phyloP scores from a whole-genome alignment of 2,797 vertebrate species.

The Cottoperca gobio region DNA sequence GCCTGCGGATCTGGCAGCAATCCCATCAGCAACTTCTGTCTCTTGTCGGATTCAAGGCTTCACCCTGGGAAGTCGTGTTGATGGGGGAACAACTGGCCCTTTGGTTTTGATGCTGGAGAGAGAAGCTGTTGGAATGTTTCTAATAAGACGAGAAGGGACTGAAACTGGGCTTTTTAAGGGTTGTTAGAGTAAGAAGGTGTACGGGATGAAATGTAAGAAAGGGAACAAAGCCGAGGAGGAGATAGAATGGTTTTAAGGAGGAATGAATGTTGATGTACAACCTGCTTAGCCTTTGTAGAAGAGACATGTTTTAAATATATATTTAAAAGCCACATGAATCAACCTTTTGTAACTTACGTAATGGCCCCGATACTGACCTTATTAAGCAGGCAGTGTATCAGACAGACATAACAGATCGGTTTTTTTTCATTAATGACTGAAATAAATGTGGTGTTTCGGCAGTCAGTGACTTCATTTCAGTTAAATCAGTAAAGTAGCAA shows the following conservation, averaged over 20 bases:
- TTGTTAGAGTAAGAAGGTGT: constrained; percentile 30
- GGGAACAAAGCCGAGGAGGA: not conserved
- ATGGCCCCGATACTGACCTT: not conserved
- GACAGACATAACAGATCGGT: not conserved
- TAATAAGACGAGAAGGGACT: constrained; percentile 69
- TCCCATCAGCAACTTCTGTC: constrained; percentile 66
- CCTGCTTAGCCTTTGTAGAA: not conserved
- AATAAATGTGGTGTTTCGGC: not conserved
- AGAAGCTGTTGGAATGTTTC: constrained; percentile 63
- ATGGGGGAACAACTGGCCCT: constrained; percentile 53
- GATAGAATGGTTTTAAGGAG: constrained; percentile 20
- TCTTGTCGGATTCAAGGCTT: constrained; percentile 66
- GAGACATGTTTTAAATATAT: too few relatives aligned
- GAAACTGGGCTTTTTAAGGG: constrained; percentile 50
- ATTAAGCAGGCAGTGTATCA: not conserved
- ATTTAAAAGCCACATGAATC: constrained; percentile 7
- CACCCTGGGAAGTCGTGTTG: constrained; percentile 58
- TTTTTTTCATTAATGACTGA: not conserved
- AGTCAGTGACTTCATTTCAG: not conserved
- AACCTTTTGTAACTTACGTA: not conserved
- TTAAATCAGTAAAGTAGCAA: not conserved
- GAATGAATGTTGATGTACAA: constrained; percentile 16
- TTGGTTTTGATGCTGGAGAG: constrained; percentile 51
- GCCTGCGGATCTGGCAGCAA: constrained; percentile 58
- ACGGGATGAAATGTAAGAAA: constrained; percentile 17